Evolutionary conservation across 2,888 invertebrate genomes (phyloP).

Genomic region (Synanthedon andrenaeformis): DNA sequence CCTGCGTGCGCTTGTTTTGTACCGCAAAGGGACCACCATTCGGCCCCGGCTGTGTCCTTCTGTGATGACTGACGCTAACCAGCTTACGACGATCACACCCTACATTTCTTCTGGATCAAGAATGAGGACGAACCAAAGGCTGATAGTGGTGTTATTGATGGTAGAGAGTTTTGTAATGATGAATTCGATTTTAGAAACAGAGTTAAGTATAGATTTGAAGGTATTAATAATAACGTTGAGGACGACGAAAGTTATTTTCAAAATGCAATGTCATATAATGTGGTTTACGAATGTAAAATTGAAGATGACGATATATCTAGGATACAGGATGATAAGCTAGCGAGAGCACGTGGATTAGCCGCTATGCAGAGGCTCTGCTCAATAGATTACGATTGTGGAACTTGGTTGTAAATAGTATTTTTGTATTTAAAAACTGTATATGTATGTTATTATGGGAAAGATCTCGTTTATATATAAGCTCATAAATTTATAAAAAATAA

Average conservation of each 20-base stretch:
- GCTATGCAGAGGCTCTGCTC: conserved; percentile 37
- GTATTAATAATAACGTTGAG: not conserved
- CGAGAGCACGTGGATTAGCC: conserved; percentile 30
- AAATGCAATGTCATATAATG: not conserved
- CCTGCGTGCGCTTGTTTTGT: conserved; percentile 60
- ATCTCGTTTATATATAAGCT: too few species aligned
- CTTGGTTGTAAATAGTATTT: conserved; percentile 10
- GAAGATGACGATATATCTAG: conserved; percentile 10
- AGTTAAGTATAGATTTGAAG: not conserved
- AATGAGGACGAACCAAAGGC: conserved; percentile 5
- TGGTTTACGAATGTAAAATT: conserved; percentile 12
- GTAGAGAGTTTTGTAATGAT: not conserved
- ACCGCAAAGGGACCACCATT: conserved; percentile 60
- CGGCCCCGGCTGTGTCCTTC: conserved; percentile 73
- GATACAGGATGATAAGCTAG: conserved; percentile 22
- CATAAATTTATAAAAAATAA: too few species aligned
- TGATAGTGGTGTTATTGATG: not conserved
- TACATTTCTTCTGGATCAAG: conserved; percentile 19
- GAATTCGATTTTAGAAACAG: not conserved
- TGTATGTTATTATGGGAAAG: too few species aligned
- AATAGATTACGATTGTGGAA: conserved; percentile 28
- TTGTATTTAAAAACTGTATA: not conserved
- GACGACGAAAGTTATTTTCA: not conserved
- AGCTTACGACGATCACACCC: conserved; percentile 11
- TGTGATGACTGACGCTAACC: conserved; percentile 66